A percentile compares a stretch with the other conserved stretches of the same genome.
Conservation (phyloP, 2,888 invertebrate genomes). For the Pycnomerus fuliginosus region DNA sequence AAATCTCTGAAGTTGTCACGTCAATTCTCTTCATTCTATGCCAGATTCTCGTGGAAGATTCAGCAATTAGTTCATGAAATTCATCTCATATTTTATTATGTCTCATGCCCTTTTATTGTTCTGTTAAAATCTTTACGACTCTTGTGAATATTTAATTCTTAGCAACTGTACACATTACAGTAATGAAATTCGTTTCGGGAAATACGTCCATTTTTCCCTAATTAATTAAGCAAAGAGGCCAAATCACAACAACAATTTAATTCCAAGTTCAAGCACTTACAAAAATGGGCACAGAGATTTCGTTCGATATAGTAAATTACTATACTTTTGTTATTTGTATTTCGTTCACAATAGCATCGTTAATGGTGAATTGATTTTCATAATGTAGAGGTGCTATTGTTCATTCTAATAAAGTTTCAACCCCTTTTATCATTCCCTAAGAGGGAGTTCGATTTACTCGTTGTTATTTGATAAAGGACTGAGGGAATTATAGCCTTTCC, state of each 20-base stretch:
- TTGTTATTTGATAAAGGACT: too few species aligned
- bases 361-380: slow-evolving; percentile 23
- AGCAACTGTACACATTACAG: background rate
- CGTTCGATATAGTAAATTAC: too few species aligned
- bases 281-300: background rate
- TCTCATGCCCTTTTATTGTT: slow-evolving; percentile 3
- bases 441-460: too few species aligned
- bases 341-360: slow-evolving; percentile 14
- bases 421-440: background rate
- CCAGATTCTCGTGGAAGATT: too few species aligned
- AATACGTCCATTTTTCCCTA: background rate
- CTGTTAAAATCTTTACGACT: slow-evolving; percentile 4
- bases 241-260: background rate
- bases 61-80: slow-evolving; percentile 2
- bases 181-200: slow-evolving; percentile 2
- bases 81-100: slow-evolving; percentile 1
- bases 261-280: background rate
- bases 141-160: slow-evolving; percentile 4
- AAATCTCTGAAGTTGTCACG: slow-evolving; percentile 25
- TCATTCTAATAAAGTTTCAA: slow-evolving; percentile 1
- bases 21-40: slow-evolving; percentile 18
- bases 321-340: slow-evolving; percentile 23
- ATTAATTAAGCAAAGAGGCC: background rate
- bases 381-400: slow-evolving; percentile 13
- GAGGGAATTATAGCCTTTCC: too few species aligned